phyloP scores from a whole-genome alignment of 2,797 vertebrate species.

The Gouania willdenowi region DNA sequence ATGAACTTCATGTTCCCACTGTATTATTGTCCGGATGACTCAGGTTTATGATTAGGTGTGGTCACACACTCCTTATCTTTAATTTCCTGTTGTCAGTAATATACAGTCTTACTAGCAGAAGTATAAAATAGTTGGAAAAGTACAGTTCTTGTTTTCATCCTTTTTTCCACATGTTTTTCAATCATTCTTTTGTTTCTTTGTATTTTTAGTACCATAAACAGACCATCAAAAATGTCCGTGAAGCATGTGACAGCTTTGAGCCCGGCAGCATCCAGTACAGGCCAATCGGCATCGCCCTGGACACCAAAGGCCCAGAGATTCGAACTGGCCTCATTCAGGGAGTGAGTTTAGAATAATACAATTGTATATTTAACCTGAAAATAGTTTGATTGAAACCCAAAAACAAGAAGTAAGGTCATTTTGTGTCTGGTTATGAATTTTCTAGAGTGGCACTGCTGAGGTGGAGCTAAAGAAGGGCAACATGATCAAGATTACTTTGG shows the following conservation, averaged over 20 bases:
- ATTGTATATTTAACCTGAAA: neutral
- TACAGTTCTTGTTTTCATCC: too few relatives aligned
- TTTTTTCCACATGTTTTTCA: too few relatives aligned
- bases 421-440: conserved; percentile 10
- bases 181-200: neutral
- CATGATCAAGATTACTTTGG: conserved; percentile 86
- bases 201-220: conserved; percentile 83
- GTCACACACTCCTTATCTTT: neutral
- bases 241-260: conserved; percentile 91
- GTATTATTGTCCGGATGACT: conserved; percentile 2
- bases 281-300: conserved; percentile 91
- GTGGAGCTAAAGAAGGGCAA: conserved; percentile 92
- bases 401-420: neutral
- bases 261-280: conserved; percentile 93
- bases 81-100: neutral
- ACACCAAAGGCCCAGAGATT: conserved; percentile 98
- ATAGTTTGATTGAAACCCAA: neutral
- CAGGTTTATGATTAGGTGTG: conserved; percentile 29
- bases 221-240: conserved; percentile 92
- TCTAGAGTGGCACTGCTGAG: conserved; percentile 91
- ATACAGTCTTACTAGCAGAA: too few relatives aligned
- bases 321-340: conserved; percentile 95
- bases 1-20: neutral
- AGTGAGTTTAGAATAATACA: conserved; percentile 69
- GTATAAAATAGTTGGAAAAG: too few relatives aligned